Conservation (phyloP, 2,797 vertebrate genomes). For the Hypotaenidia okinawae region DNA sequence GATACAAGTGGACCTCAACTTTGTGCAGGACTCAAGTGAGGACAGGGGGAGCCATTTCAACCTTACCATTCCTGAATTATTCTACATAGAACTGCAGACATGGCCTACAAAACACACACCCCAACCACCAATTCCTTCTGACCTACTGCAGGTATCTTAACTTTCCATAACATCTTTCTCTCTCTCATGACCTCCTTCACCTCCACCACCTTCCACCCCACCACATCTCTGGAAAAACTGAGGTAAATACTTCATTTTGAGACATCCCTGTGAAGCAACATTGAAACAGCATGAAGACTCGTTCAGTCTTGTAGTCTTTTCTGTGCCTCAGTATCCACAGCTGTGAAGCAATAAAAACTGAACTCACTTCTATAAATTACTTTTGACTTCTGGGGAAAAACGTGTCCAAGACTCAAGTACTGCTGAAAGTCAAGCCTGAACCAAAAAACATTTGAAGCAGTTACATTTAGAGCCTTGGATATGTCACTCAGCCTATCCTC, state of each 20-base stretch:
- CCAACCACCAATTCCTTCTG: background rate
- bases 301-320: background rate
- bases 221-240: background rate
- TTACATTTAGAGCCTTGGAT: background rate
- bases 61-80: background rate
- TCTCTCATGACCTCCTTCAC: background rate
- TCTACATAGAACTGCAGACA: background rate
- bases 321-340: background rate
- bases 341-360: background rate
- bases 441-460: background rate
- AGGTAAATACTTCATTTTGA: background rate
- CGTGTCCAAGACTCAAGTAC: background rate
- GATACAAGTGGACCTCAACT: background rate
- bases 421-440: background rate
- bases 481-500: background rate
- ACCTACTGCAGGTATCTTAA: background rate
- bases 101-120: background rate
- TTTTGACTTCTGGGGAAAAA: background rate
- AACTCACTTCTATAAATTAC: background rate
- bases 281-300: background rate
- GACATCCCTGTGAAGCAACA: background rate
- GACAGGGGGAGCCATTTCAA: background rate
- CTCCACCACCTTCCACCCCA: fast-evolving
- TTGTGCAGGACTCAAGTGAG: background rate
- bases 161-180: background rate